Evolutionary conservation across 2,797 vertebrate species (phyloP).

Genomic region (Chiroxiphia lanceolata): DNA sequence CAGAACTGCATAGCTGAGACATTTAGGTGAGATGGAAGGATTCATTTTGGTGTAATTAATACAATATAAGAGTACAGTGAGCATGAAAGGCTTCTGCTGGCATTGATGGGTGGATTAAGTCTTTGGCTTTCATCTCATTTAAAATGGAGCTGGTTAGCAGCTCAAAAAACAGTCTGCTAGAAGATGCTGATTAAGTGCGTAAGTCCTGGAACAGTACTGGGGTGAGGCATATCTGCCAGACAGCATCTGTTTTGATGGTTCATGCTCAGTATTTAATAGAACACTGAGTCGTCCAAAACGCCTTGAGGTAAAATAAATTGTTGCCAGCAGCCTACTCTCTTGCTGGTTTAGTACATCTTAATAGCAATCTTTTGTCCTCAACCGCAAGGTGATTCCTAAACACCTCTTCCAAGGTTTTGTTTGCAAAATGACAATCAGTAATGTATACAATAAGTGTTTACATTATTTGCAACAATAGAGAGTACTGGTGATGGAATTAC

Average conservation of each 20-base stretch:
- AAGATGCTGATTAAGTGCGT: conserved; percentile 19
- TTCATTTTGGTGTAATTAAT: not conserved
- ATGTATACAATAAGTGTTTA: conserved; percentile 17
- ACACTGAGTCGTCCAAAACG: not conserved
- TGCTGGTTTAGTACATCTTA: not conserved
- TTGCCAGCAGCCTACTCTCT: conserved; percentile 43
- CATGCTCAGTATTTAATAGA: conserved; percentile 48
- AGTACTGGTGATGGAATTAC: not conserved
- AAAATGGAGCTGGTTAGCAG: not conserved
- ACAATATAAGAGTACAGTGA: not conserved
- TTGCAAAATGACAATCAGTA: conserved; percentile 19
- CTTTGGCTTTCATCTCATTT: conserved; percentile 1
- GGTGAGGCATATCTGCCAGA: conserved; percentile 23
- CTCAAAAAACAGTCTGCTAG: not conserved
- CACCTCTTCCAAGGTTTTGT: not conserved
- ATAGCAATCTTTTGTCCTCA: conserved; percentile 2
- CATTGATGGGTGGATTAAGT: not conserved
- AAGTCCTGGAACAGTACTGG: conserved; percentile 20
- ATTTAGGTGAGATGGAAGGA: not conserved
- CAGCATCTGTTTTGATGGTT: conserved; percentile 24
- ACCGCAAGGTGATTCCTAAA: conserved; percentile 45
- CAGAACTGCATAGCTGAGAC: not conserved
- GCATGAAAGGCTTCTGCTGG: not conserved
- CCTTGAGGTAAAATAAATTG: conserved; percentile 42
- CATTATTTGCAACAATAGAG: not conserved